Evolutionary conservation across 2,113 vertebrate genomes (phyloP), one percentile per base, ranked within the genome.

Genomic region (Edolisoma coerulescens): DNA sequence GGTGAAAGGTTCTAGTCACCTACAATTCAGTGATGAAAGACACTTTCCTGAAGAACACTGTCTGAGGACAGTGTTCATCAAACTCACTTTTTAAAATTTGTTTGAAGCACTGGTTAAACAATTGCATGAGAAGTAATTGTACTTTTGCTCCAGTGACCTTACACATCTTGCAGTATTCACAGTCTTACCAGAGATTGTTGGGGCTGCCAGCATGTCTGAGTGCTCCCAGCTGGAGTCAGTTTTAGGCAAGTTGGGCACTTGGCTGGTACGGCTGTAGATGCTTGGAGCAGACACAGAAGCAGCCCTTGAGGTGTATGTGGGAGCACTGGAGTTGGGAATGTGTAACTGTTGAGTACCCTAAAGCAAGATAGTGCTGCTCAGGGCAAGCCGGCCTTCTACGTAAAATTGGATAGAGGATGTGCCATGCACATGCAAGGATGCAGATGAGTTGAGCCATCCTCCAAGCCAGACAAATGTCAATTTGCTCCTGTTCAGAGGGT

Each of bases 221-320:
- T 37, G 10, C 59, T 65, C 26, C 17, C 32, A 28, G 24, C 33
- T 10, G 1, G 7, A 61, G 53, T 28, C 54, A 15, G 22, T 22
- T 68, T 64, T 73, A 60, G 70, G 21, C 0, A 0, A 9, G 33
- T 3, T 6, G 7, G 1, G 15, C 42, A 24, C 52, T 59, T 71
- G 9, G 30, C 52, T 59, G 11, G 59, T 33, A 14, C 0, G 0
- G 33, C 42, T 71, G 61, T 3, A 4, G 35, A 54, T 4, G 0
- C 27, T 47, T 85, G 67, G 60, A 64, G 69, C 52, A 71, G 52
- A 7, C 35, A 19, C 15, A 37, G 67, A 70, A 80, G n/a, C 37
- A 80, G 28, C 11, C 8, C 37, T 71, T 26, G 10, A 45, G 78
- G 20, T 53, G 3, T 24, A 17, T 1, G 10, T 27, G 39, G 26